These are phyloP conservation scores for Elymnias hypermnestra DNA, from an alignment of 1,140 invertebrate species.

Conservation along the genomic window DNA sequence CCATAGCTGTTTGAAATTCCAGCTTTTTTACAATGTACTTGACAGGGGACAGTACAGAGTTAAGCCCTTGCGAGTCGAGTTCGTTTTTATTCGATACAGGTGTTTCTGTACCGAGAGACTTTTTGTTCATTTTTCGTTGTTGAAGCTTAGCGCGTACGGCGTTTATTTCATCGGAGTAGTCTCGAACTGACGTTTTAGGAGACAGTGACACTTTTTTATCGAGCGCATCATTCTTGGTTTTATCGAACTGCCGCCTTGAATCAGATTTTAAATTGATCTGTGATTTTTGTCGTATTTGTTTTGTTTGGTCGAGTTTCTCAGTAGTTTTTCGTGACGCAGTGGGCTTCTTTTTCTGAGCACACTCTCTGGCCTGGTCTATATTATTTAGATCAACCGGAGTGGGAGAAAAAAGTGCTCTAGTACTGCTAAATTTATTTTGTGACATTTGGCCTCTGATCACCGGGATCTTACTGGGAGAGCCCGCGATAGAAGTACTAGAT, in stretches of 20 bases:
- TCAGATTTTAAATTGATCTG: constrained; percentile 59
- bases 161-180: constrained; percentile 71
- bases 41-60: constrained; percentile 62
- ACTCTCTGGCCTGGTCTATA: constrained; percentile 74
- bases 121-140: constrained; percentile 66
- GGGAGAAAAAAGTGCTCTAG: constrained; percentile 73
- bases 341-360: constrained; percentile 71
- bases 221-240: constrained; percentile 52
- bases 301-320: constrained; percentile 51
- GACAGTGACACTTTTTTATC: constrained; percentile 55
- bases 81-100: constrained; percentile 50
- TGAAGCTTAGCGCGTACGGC: constrained; percentile 68
- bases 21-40: constrained; percentile 72
- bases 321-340: constrained; percentile 44
- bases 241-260: constrained; percentile 52
- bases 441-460: constrained; percentile 72
- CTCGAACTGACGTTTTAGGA: constrained; percentile 50
- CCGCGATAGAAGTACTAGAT: constrained; percentile 74
- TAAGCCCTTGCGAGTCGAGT: constrained; percentile 47
- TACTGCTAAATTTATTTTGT: constrained; percentile 66
- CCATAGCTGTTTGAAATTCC: constrained; percentile 63
- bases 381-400: constrained; percentile 75
- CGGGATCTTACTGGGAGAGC: constrained; percentile 77
- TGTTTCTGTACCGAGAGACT: constrained; percentile 37
- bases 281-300: constrained; percentile 62